A percentile compares a stretch with the other conserved stretches of the same genome.
Evolutionary conservation across 2,888 invertebrate genomes (phyloP).

Genomic region (Saturnia pavonia): DNA sequence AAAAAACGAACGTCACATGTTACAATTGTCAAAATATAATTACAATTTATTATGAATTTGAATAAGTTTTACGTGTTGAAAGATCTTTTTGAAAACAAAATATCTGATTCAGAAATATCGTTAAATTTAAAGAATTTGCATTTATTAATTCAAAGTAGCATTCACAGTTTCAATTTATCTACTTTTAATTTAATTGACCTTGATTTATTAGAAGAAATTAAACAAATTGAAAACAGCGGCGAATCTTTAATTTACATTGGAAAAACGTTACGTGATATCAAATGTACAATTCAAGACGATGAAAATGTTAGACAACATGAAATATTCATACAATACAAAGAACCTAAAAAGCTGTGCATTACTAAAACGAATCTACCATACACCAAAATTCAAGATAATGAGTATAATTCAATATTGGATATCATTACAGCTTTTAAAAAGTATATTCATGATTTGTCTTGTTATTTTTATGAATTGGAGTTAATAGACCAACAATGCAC

Average conservation of each 20-base stretch:
- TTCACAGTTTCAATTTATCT: conserved; percentile 27
- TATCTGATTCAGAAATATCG: background rate
- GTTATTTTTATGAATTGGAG: conserved; percentile 65
- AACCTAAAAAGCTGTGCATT: conserved; percentile 49
- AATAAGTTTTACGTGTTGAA: background rate
- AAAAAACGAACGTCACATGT: too few species aligned
- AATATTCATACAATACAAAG: conserved; percentile 51
- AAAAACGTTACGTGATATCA: conserved; percentile 59
- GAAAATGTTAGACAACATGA: conserved; percentile 50
- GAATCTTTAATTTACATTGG: conserved; percentile 55
- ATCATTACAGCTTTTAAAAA: conserved; percentile 43
- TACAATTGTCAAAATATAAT: too few species aligned
- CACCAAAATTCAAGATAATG: conserved; percentile 49
- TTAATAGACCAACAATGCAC: conserved; percentile 57
- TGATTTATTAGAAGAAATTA: conserved; percentile 57
- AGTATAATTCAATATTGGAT: conserved; percentile 52
- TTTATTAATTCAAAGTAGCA: conserved; percentile 18
- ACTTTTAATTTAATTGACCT: conserved; percentile 47
- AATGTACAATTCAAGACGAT: conserved; percentile 53
- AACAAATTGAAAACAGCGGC: conserved; percentile 25
- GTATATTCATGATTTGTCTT: conserved; percentile 47
- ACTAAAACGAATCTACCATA: conserved; percentile 51
- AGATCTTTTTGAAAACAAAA: background rate
- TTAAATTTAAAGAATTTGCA: conserved; percentile 17
- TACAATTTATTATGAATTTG: too few species aligned